Evolutionary conservation across 2,888 invertebrate species (phyloP), one percentile per base, ranked within the genome.

Genomic region (Tetragnatha montana): DNA sequence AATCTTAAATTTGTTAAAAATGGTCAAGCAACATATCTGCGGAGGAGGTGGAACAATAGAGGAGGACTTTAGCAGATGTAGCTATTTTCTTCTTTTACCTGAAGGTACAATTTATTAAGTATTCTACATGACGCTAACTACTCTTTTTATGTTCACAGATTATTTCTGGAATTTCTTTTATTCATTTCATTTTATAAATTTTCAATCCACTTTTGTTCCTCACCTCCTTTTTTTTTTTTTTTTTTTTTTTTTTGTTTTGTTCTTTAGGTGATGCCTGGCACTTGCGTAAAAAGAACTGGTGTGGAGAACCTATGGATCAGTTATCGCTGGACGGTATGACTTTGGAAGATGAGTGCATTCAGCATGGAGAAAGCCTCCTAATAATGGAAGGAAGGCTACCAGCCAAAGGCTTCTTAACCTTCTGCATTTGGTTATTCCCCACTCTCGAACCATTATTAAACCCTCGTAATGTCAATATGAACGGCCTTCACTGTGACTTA

Each of bases 251-350:
- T 0, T n/a, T n/a, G n/a, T n/a, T n/a, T n/a, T n/a, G n/a, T n/a
- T n/a, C n/a, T n/a, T n/a, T 51, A 91, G 91, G 91, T 14, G 91
- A 91, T 83, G 75, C 84, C 10, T 91, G 91, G 91, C 88, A 91
- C 76, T 51, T 91, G 22, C 47, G 83, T 12, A 89, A 87, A 87
- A 91, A 83, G 2, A 91, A 83, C 81, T 89, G 88, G 91, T 87
- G 86, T 80, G 89, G 91, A 22, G 91, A 91, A 49, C 82, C 88
- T 6, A 86, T 87, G 83, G 89, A 89, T 22, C 82, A 85, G 50
- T 73, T 91, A 19, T 80, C 75, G 3, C 21, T 82, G 8, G 89
- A 91, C 74, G 84, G 73, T 7, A 49, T 82, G n/a, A 91, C 87
- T n/a, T 22, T 91, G 19, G 91, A 91, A 50, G 89, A 91, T 14